Conservation (phyloP, 2,797 vertebrate genomes). For the Eulemur coronatus region DNA sequence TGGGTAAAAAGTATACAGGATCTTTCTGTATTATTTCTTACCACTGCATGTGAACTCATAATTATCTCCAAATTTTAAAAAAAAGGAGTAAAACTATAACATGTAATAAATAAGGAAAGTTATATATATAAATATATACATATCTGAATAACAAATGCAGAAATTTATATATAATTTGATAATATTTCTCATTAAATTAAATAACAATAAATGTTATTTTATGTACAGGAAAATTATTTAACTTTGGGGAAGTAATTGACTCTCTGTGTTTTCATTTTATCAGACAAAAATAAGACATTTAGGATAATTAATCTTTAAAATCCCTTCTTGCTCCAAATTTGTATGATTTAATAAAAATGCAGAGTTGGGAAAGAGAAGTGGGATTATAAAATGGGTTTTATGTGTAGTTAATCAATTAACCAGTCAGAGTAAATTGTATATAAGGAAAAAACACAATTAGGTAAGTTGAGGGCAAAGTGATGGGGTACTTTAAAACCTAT, state of each 20-base stretch:
- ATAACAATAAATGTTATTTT: background rate
- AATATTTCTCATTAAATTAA: background rate
- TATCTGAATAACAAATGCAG: background rate
- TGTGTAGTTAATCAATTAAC: background rate
- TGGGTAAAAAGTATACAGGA: background rate
- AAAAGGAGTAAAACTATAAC: background rate
- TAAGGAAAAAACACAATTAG: background rate
- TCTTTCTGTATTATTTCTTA: background rate
- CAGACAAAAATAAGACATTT: background rate
- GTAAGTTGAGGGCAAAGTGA: background rate
- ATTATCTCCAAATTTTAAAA: background rate
- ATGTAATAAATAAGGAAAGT: background rate
- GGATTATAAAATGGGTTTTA: background rate
- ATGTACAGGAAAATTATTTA: background rate
- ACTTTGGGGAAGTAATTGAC: background rate
- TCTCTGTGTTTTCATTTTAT: background rate
- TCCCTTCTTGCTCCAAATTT: background rate
- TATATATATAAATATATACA: background rate
- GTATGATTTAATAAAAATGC: background rate
- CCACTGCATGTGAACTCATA: background rate
- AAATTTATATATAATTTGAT: background rate
- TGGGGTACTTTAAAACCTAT: background rate
- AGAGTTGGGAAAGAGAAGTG: background rate
- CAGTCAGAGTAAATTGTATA: background rate
- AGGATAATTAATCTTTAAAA: background rate